A percentile compares a stretch with the other conserved stretches of the same genome.
Conservation (phyloP, 2,888 invertebrate species). For the Zhuqinia jingwanae region DNA sequence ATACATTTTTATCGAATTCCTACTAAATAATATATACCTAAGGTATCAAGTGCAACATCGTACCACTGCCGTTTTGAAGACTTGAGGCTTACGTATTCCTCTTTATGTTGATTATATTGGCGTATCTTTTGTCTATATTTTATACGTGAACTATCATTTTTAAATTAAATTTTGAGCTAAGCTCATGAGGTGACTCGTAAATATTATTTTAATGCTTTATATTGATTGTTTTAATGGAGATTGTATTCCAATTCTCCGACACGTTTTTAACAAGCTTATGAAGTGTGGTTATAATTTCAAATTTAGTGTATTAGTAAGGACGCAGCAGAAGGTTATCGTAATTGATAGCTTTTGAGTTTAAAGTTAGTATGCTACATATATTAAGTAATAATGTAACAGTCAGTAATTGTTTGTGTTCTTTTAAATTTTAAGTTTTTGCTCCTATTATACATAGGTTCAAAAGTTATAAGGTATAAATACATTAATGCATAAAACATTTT, state of each 20-base stretch:
- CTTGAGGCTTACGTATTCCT: constrained; percentile 15
- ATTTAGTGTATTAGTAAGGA: no score
- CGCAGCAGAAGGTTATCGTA: no score
- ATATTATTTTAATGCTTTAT: not conserved
- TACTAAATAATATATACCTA: not conserved
- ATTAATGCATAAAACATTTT: no score
- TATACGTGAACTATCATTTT: not conserved
- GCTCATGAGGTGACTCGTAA: not conserved
- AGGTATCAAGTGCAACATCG: not conserved
- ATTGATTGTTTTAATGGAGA: not conserved
- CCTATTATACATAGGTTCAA: no score
- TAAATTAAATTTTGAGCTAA: not conserved
- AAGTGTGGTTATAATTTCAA: no score
- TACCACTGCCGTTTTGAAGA: constrained; percentile 61
- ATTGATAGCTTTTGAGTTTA: constrained; percentile 17
- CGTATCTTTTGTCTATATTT: not conserved
- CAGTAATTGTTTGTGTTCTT: constrained; percentile 38
- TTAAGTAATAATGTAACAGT: constrained; percentile 23
- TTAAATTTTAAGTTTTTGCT: constrained; percentile 1
- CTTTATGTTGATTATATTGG: not conserved
- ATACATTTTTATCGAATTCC: constrained; percentile 1
- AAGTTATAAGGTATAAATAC: no score
- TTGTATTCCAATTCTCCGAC: not conserved
- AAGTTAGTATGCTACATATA: not conserved
- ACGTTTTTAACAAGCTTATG: no score